Evolutionary conservation across 1,140 invertebrate genomes (phyloP), one percentile per base, ranked within the genome.

Genomic region (Pinna nobilis): DNA sequence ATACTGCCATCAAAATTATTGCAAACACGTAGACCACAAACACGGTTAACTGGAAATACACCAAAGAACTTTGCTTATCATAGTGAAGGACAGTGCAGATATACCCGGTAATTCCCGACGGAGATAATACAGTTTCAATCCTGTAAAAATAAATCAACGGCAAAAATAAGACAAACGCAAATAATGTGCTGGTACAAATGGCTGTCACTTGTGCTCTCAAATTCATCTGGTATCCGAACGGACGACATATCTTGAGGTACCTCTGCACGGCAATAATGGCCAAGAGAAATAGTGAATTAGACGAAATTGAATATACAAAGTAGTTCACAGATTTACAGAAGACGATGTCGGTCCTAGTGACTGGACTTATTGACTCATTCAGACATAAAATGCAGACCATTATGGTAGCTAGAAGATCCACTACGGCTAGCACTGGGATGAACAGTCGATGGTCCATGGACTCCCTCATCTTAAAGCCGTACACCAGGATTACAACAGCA

Each of bases 171-270:
- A 74, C 28, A 28, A 57, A 23, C 7, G 70, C 55, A 20, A 59
- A 20, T 23, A 55, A 13, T 20, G 50, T 20, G 11, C 51, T 44
- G 2, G 59, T 15, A 18, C 23, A 37, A n/a, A 66, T 64, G 3
- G 70, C 63, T n/a, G 25, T 30, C n/a, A 32, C 37, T 59, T 72
- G 65, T 32, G 39, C 63, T 37, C 30, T 59, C 18, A 65, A 13
- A 9, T 50, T 59, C 61, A 72, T 59, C n/a, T 72, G 70, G 18
- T 59, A 55, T 49, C 70, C 70, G 33, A 75, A 70, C 15, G 73
- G 73, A 32, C 61, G 41, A 32, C 66, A 69, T 5, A 75, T 66
- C 50, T 75, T 75, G n/a, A 65, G 60, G 35, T 65, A 75, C 25
- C 73, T 47, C 20, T 75, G 66, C 5, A 64, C 28, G 6, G 66